A percentile compares a stretch with the other conserved stretches of the same genome.
These are phyloP conservation scores for Sinocyclocheilus rhinocerous DNA, from an alignment of 2,113 vertebrate species.

Conservation along the genomic window DNA sequence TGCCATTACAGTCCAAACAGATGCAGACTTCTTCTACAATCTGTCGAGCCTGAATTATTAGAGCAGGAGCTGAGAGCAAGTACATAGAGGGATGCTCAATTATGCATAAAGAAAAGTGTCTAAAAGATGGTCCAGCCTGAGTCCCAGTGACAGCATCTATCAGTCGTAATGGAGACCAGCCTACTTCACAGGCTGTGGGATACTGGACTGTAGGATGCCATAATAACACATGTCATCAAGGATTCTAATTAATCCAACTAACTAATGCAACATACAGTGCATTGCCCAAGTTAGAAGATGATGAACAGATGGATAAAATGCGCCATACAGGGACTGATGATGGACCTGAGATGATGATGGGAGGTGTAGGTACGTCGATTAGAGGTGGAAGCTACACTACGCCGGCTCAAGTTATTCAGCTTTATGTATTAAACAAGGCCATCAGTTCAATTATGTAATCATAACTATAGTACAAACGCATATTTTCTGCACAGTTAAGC, in stretches of 20 bases:
- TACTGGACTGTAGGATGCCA: slow-evolving; percentile 28
- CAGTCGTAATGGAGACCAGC: slow-evolving; percentile 22
- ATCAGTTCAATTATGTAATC: neutral
- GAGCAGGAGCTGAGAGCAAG: neutral
- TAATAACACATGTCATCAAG: slow-evolving; percentile 27
- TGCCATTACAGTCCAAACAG: neutral
- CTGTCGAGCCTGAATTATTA: neutral
- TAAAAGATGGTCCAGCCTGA: slow-evolving; percentile 19
- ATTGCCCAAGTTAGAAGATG: slow-evolving; percentile 9
- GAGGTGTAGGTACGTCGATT: slow-evolving; percentile 26
- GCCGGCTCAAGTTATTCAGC: slow-evolving; percentile 14
- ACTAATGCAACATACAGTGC: neutral
- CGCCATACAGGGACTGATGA: slow-evolving; percentile 25
- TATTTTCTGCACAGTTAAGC: slow-evolving; percentile 4
- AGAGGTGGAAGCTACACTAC: slow-evolving; percentile 21
- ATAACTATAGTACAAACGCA: slow-evolving; percentile 11
- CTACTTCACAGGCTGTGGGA: slow-evolving; percentile 33
- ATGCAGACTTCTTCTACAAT: neutral
- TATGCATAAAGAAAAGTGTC: slow-evolving; percentile 26
- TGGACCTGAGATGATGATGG: slow-evolving; percentile 24
- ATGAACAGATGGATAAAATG: slow-evolving; percentile 27
- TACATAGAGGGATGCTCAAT: slow-evolving; percentile 14
- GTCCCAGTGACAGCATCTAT: slow-evolving; percentile 31
- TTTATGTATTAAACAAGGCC: neutral
- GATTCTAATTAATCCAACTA: neutral